phyloP scores from a whole-genome alignment of 2,797 vertebrate species.

The Heliangelus exortis region DNA sequence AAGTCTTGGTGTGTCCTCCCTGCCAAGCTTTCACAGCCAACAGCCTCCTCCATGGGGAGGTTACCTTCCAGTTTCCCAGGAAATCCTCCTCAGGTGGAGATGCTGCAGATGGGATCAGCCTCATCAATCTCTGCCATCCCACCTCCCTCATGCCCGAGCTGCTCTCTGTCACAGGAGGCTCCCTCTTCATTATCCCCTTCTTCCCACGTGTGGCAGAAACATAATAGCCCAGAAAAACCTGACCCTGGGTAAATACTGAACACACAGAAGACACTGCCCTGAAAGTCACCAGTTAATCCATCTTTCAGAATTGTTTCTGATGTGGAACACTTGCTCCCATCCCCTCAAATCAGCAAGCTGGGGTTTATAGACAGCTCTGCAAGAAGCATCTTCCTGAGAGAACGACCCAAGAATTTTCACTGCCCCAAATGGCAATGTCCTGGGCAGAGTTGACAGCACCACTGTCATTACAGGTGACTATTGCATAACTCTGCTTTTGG shows the following conservation, averaged over 20 bases:
- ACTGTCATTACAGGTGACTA: neutral
- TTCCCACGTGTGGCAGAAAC: neutral
- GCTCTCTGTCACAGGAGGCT: neutral
- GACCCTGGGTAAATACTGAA: neutral
- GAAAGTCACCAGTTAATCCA: neutral
- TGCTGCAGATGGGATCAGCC: neutral
- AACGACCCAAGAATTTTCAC: neutral
- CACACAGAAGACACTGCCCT: neutral
- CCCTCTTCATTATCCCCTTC: neutral
- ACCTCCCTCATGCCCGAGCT: neutral
- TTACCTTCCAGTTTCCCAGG: neutral
- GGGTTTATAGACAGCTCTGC: neutral
- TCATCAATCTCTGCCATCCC: neutral
- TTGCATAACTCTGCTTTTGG: neutral
- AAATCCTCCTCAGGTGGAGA: neutral
- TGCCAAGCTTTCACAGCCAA: neutral
- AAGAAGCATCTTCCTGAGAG: neutral
- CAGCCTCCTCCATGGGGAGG: neutral
- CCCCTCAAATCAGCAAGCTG: neutral
- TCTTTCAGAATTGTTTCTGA: constrained; percentile 14
- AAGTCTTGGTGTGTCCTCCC: neutral
- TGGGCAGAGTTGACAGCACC: neutral
- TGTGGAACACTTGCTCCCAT: neutral
- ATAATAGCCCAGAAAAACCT: neutral
- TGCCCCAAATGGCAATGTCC: neutral